Evolutionary conservation across 2,113 vertebrate species (phyloP), one percentile per base, ranked within the genome.

Genomic region (Atherinomorus stipes): DNA sequence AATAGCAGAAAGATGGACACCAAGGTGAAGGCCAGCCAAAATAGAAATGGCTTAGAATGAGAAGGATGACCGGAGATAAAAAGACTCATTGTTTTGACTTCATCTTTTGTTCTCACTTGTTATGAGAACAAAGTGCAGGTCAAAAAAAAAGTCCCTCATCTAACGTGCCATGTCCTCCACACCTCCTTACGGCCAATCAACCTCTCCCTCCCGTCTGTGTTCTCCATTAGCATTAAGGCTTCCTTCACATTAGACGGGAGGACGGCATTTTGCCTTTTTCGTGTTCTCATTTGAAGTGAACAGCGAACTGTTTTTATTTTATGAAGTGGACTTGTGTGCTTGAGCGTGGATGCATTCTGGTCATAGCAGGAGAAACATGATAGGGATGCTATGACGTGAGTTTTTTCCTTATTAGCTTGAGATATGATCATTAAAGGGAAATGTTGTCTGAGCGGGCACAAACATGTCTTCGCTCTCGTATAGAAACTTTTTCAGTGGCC

Each of bases 391-490:
- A 73, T 56, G 76, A 83, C 81, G 87, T 80, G 47, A 66, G 69
- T 80, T 52, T 38, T 71, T 54, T 64, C 11, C 4, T 31, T 7
- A 19, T 76, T 78, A 60, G 78, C 82, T 85, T 82, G 61, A 85
- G 80, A 83, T 38, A 88, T 78, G 65, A 80, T 90, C 47, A 81
- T 74, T 84, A 93, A 94, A 93, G 90, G 93, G 91, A 92, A 93
- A 76, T 23, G 21, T 73, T 71, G 56, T 25, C 71, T 57, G 67
- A 80, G 34, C 74, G 47, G 60, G 66, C 44, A 44, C 31, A 22
- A 65, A 13, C 52, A 74, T 80, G 73, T 84, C 72, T 66, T 69
- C 22, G 18, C 74, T 59, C 66, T 56, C 50, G 19, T 16, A 44
- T 10, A 64, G 50, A 75, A 57, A 62, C 26, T 69, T 79, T 45